Conservation (phyloP, 2,113 vertebrate genomes). For the Ptilorrhoa leucosticta region DNA sequence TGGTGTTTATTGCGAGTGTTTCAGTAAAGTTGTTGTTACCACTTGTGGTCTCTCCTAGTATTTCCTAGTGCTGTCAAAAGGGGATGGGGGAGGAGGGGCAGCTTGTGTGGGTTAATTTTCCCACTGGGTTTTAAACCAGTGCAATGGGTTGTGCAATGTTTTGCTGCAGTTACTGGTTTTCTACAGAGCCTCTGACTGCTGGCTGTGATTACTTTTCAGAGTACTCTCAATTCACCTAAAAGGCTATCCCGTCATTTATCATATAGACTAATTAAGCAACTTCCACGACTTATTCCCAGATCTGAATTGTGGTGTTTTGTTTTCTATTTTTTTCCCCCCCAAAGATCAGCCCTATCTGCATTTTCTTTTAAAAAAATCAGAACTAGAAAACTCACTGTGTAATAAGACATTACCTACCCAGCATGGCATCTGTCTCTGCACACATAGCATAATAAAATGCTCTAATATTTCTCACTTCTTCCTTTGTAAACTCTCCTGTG, state of each 20-base stretch:
- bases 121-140: not conserved
- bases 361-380: not conserved
- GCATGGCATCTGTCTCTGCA: slow-evolving; percentile 92
- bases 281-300: not conserved
- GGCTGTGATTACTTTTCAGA: not conserved
- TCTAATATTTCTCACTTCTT: slow-evolving; percentile 86
- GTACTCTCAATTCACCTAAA: not conserved
- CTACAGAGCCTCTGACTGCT: not conserved
- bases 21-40: not conserved
- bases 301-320: not conserved
- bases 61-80: not conserved
- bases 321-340: not conserved
- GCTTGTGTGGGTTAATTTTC: not conserved
- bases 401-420: slow-evolving; percentile 77
- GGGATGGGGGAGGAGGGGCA: not conserved
- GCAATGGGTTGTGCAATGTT: not conserved
- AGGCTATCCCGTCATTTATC: not conserved
- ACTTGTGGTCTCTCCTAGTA: not conserved
- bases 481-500: slow-evolving; percentile 83
- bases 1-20: not conserved
- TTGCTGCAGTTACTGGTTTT: not conserved
- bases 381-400: not conserved
- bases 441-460: slow-evolving; percentile 97
- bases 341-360: not conserved
- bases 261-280: not conserved